phyloP scores from a whole-genome alignment of 35 echinoderm and acorn worm species.

The Anneissia japonica region DNA sequence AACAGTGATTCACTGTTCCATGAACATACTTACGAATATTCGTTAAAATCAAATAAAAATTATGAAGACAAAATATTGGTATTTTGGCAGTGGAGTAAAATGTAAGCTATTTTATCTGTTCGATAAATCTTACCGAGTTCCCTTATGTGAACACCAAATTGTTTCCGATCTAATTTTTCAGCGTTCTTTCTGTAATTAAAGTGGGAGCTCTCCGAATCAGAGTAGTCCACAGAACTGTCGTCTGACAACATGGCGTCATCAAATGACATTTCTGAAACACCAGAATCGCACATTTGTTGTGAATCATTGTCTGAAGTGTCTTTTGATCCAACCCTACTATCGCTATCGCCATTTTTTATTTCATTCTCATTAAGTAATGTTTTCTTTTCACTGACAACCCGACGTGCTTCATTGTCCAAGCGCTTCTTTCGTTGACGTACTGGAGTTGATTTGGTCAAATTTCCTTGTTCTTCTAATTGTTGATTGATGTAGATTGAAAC shows the following conservation, averaged over 20 bases:
- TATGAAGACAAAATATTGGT: no score
- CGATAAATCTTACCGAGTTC: constrained; percentile 65
- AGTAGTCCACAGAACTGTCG: neutral
- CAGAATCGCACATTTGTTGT: neutral
- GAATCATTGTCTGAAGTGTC: neutral
- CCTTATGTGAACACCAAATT: constrained; percentile 77
- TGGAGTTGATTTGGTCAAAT: constrained; percentile 25
- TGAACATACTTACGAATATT: no score
- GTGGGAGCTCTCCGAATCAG: neutral
- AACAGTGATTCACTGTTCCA: no score
- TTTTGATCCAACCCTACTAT: neutral
- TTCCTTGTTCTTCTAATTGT: constrained; percentile 77
- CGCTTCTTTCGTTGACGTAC: neutral
- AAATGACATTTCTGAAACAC: neutral
- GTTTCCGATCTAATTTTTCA: constrained; percentile 54
- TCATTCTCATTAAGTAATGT: neutral
- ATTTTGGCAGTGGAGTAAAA: no score
- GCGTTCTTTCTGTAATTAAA: neutral
- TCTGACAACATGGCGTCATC: neutral
- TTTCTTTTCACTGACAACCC: neutral
- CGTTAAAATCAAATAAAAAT: no score
- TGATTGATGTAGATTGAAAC: constrained; percentile 98
- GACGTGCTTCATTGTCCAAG: neutral
- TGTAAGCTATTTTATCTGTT: no score
- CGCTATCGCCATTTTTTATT: neutral